These are phyloP conservation scores for Xanthia togata DNA, from an alignment of 2,888 invertebrate genomes.

Conservation along the genomic window DNA sequence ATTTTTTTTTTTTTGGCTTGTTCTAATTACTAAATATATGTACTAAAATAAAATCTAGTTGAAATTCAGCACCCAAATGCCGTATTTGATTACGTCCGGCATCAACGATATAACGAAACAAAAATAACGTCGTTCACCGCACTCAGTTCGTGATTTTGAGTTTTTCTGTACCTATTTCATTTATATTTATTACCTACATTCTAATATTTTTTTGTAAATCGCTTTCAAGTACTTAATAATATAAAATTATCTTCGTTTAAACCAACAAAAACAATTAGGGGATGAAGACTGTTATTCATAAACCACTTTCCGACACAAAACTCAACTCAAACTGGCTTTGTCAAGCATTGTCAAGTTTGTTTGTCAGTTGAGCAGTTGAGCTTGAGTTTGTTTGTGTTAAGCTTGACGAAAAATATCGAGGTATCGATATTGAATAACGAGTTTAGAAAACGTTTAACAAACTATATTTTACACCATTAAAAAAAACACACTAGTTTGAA, in stretches of 20 bases:
- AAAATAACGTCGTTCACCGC: constrained; percentile 68
- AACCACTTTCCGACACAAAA: background rate
- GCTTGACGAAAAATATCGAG: background rate
- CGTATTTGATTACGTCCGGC: constrained; percentile 56
- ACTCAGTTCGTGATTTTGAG: constrained; percentile 24
- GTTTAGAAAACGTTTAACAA: background rate
- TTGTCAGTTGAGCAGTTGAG: background rate
- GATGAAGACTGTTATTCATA: background rate
- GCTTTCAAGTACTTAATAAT: background rate
- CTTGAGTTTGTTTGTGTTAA: background rate
- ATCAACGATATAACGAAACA: constrained; percentile 57
- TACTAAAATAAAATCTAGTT: background rate
- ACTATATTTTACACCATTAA: background rate
- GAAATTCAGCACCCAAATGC: constrained; percentile 32
- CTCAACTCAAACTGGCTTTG: background rate
- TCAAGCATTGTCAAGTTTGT: background rate
- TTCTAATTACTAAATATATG: background rate
- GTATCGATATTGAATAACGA: background rate
- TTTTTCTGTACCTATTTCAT: constrained; percentile 19
- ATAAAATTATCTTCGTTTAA: background rate
- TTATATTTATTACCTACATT: constrained; percentile 23
- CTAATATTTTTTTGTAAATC: background rate
- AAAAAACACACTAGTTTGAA: background rate
- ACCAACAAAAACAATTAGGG: background rate
- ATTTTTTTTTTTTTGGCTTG: constrained; percentile 8